These are phyloP conservation scores for Guaruba guarouba DNA, from an alignment of 2,113 vertebrate genomes.

Conservation along the genomic window DNA sequence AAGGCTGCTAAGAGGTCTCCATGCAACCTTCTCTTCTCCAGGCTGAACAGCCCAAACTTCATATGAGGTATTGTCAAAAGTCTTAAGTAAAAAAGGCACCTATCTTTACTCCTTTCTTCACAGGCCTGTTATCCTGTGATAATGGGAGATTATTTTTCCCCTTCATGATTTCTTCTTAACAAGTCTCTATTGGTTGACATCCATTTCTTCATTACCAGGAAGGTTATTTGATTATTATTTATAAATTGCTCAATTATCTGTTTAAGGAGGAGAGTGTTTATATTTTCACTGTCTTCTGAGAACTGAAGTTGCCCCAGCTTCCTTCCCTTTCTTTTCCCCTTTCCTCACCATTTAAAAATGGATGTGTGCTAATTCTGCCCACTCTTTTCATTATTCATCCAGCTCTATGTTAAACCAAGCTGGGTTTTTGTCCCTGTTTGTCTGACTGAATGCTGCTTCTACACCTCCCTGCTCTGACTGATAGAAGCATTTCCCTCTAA, in stretches of 20 bases:
- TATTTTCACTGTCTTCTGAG: background rate
- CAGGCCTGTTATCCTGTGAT: background rate
- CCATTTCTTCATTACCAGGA: background rate
- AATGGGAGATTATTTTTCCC: background rate
- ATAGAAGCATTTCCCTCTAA: background rate
- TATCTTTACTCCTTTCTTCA: background rate
- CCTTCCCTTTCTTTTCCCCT: background rate
- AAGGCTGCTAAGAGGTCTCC: too few relatives aligned
- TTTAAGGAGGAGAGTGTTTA: background rate
- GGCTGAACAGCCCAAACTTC: too few relatives aligned
- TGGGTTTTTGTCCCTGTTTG: background rate
- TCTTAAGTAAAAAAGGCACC: background rate
- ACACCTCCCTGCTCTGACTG: background rate
- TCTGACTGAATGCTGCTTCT: background rate
- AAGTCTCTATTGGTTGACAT: background rate
- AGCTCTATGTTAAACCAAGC: fast-evolving
- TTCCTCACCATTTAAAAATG: background rate
- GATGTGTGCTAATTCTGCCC: background rate
- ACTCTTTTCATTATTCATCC: background rate
- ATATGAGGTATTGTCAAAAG: background rate
- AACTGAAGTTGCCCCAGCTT: background rate
- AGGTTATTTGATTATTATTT: background rate
- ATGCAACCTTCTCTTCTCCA: too few relatives aligned
- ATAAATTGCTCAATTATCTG: background rate
- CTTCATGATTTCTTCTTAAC: background rate